A percentile compares a stretch with the other conserved stretches of the same genome.
These are phyloP conservation scores for Tenthredo scrophulariae DNA, from an alignment of 2,888 invertebrate genomes.

Conservation along the genomic window DNA sequence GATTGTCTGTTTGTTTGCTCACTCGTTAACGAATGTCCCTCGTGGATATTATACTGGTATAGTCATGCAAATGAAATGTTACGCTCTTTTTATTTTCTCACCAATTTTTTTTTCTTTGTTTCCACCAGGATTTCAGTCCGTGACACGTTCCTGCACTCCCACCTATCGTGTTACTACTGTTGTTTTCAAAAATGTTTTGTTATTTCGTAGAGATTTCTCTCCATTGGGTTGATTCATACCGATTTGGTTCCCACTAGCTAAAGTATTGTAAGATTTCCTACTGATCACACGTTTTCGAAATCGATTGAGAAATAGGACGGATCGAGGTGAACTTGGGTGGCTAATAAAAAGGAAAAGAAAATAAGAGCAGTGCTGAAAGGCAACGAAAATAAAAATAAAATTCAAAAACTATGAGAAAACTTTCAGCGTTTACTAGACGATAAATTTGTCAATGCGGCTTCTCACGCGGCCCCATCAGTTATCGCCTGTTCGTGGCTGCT, in stretches of 20 bases:
- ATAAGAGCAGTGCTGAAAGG: neutral
- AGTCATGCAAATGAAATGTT: slow-evolving; percentile 52
- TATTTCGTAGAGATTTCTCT: neutral
- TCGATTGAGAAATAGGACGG: neutral
- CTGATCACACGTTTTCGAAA: neutral
- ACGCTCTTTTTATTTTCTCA: slow-evolving; percentile 13
- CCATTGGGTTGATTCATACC: neutral
- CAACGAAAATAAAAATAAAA: neutral
- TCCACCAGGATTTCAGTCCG: neutral
- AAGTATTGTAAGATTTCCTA: neutral
- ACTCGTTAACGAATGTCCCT: slow-evolving; percentile 53
- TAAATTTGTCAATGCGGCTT: slow-evolving; percentile 63
- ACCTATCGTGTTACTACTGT: neutral
- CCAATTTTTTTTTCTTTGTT: slow-evolving; percentile 23
- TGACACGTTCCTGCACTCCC: neutral
- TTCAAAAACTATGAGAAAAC: slow-evolving; percentile 15
- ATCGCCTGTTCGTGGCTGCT: neutral
- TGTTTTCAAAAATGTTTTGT: neutral
- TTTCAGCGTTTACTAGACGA: slow-evolving; percentile 51
- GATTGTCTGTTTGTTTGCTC: slow-evolving; percentile 54
- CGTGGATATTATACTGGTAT: slow-evolving; percentile 53
- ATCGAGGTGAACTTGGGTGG: neutral
- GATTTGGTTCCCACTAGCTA: neutral
- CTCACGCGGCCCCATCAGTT: slow-evolving; percentile 27
- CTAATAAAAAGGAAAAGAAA: neutral